Base-by-base conservation (phyloP, 1,140 invertebrate genomes). In the Orchesella cincta region DNA sequence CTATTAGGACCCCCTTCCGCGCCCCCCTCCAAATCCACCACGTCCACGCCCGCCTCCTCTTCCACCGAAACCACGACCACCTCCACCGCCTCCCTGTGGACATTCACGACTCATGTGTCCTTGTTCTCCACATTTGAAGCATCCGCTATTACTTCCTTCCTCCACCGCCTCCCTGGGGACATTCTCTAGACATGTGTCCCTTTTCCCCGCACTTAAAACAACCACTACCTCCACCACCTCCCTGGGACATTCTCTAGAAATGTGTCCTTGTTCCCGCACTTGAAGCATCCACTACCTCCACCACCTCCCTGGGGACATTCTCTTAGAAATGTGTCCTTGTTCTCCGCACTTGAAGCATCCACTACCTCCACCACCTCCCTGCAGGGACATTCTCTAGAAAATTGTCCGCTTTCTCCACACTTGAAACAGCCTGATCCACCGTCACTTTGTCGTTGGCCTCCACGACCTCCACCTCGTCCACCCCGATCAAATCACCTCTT, bases 61-160 rank as follows among this genome's bases (percentile, higher is more conserved):
- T 12, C 87, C 87, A 14, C 87, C n/a, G n/a, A n/a, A n/a, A n/a
- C n/a, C n/a, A n/a, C n/a, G 82, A 39, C 86, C 85, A 8, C 83
- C 83, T 71, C 84, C 81, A 46, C 86, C 86, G 33, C 62, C 62
- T 8, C 54, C 54, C 3, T n/a, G 12, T 62, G 54, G 54, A 8
- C 54, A 18, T 62, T 28, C 54, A 31, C 20, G 81, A 73, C 79
- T n/a, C 2, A 67, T 67, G n/a, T 67, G 62, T 16, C 62, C 62
- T 1, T 29, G 3, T 33, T 67, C 62, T 31, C 23, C 33, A 73
- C 35, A 5, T 51, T 74, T 76, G 54, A 76, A 80, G 14, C 76
- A 35, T 5, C 78, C 77, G 20, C 83, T 82, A 51, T 84, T 76
- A 36, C 81, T 78, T 3, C 81, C 82, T 3, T 67, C 82, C 83